These are phyloP conservation scores for Drosophila parabipectinata DNA, from an alignment of 1,140 invertebrate genomes.

Conservation along the genomic window DNA sequence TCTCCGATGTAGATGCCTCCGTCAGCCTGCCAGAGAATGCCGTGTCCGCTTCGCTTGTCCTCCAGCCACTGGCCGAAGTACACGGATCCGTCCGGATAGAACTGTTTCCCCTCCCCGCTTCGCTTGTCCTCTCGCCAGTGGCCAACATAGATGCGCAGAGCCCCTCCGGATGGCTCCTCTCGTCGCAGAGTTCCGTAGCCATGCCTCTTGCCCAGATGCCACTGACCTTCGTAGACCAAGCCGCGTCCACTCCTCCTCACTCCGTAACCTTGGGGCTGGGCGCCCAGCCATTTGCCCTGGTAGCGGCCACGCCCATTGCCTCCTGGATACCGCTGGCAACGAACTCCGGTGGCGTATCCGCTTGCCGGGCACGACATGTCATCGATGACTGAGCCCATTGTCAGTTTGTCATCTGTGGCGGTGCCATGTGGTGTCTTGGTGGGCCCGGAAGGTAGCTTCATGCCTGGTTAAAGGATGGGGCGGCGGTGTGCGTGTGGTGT, in stretches of 20 bases:
- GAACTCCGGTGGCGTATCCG: slow-evolving; percentile 39
- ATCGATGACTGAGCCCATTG: slow-evolving; percentile 27
- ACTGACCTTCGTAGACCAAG: slow-evolving; percentile 86
- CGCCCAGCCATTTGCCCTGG: slow-evolving; percentile 50
- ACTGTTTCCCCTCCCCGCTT: slow-evolving; percentile 83
- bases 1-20: slow-evolving; percentile 85
- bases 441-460: not conserved
- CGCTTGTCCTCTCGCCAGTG: slow-evolving; percentile 85
- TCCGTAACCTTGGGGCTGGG: slow-evolving; percentile 56
- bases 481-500: slow-evolving; percentile 45
- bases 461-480: not conserved
- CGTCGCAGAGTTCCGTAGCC: slow-evolving; percentile 80
- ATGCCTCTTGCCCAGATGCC: slow-evolving; percentile 85
- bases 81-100: slow-evolving; percentile 62
- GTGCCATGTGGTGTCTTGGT: slow-evolving; percentile 47
- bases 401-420: slow-evolving; percentile 28
- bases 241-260: slow-evolving; percentile 34
- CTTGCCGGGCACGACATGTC: slow-evolving; percentile 55
- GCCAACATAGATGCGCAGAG: slow-evolving; percentile 84
- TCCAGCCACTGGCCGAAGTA: slow-evolving; percentile 84
- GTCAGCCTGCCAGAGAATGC: slow-evolving; percentile 85
- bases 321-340: slow-evolving; percentile 55
- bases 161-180: slow-evolving; percentile 2
- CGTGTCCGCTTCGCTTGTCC: slow-evolving; percentile 86
- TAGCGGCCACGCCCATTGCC: slow-evolving; percentile 46